phyloP scores from a whole-genome alignment of 2,888 invertebrate genomes.

The Amphiduros pacificus region DNA sequence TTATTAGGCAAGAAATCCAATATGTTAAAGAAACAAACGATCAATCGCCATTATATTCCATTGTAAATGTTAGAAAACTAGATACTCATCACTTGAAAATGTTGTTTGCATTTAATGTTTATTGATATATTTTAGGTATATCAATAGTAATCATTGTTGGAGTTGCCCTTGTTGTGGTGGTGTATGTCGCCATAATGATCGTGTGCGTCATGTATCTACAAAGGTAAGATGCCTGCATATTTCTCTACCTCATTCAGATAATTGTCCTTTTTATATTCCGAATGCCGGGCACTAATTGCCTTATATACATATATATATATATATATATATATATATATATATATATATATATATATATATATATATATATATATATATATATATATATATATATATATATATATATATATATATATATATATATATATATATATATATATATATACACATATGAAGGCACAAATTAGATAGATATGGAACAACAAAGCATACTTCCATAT shows the following conservation, averaged over 20 bases:
- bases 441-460: not conserved
- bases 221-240: constrained; percentile 19
- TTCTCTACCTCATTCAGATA: too few relatives aligned
- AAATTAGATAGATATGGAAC: not conserved
- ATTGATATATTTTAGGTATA: constrained; percentile 28
- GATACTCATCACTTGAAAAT: too few relatives aligned
- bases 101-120: too few relatives aligned
- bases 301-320: too few relatives aligned
- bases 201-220: constrained; percentile 28
- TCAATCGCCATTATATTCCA: too few relatives aligned
- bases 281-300: too few relatives aligned
- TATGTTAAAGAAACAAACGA: too few relatives aligned
- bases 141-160: constrained; percentile 30
- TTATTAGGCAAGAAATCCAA: too few relatives aligned
- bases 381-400: constrained; percentile 1
- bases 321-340: too few relatives aligned
- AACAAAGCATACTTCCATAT: not conserved
- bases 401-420: constrained; percentile 5
- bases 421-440: constrained; percentile 5
- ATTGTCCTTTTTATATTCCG: too few relatives aligned
- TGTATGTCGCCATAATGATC: constrained; percentile 30
- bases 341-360: not conserved
- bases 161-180: constrained; percentile 30
- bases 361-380: not conserved
- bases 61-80: too few relatives aligned